Evolutionary conservation across 2,113 vertebrate genomes (phyloP).

Genomic region (Turdus rufiventris): DNA sequence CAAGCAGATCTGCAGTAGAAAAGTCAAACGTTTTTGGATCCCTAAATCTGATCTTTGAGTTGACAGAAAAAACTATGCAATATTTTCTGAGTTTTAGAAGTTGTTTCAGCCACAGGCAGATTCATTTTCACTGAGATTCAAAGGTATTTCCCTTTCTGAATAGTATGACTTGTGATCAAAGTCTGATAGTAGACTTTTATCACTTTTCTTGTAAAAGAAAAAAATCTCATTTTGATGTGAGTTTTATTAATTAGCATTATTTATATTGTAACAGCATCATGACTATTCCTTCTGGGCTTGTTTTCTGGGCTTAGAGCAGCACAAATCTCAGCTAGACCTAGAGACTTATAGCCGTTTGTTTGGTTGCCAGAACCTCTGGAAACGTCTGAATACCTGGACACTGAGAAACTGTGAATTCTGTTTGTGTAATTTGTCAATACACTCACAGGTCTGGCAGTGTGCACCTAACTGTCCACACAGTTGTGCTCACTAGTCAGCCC

Average conservation of each 20-base stretch:
- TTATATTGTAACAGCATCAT: not conserved
- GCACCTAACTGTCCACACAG: rapidly evolving
- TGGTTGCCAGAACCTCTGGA: not conserved
- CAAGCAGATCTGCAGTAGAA: not conserved
- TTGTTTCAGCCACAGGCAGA: conserved; percentile 38
- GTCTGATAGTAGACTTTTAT: conserved; percentile 25
- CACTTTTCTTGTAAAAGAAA: not conserved
- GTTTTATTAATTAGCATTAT: conserved; percentile 15
- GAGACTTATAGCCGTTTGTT: not conserved
- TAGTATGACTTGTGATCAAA: not conserved
- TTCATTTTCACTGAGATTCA: conserved; percentile 39
- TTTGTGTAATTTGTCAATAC: not conserved
- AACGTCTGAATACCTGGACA: rapidly evolving
- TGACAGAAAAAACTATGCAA: conserved; percentile 36
- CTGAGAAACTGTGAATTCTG: not conserved
- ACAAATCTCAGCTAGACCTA: not conserved
- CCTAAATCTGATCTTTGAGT: not conserved
- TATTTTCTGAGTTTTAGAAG: conserved; percentile 31
- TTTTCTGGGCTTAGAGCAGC: not conserved
- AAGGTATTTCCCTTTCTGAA: conserved; percentile 47
- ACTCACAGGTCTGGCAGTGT: not conserved
- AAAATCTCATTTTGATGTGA: not conserved
- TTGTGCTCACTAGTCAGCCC: not conserved
- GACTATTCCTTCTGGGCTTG: not conserved
- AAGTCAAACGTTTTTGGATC: conserved; percentile 50